Evolutionary conservation across 2,888 invertebrate genomes (phyloP).

Genomic region (Oeneis ivallda): DNA sequence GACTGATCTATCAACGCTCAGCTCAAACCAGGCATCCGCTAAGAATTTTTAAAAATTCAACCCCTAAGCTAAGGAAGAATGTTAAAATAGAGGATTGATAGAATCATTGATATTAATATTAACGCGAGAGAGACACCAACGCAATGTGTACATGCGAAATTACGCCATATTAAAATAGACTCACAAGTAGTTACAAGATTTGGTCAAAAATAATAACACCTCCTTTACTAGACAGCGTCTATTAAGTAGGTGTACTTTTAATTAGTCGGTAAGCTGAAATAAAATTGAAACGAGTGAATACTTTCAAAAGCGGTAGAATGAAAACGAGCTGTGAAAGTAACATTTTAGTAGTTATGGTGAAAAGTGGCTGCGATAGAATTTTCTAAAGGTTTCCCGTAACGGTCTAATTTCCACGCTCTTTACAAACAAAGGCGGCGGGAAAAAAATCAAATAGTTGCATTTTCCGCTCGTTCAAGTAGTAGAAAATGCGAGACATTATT

Average conservation of each 20-base stretch:
- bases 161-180: too few species aligned
- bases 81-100: too few species aligned
- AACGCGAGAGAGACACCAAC: too few species aligned
- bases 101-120: too few species aligned
- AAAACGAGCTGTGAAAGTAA: conserved; percentile 30
- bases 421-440: conserved; percentile 37
- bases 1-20: too few species aligned
- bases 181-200: too few species aligned
- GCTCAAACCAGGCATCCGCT: too few species aligned
- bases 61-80: too few species aligned
- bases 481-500: conserved; percentile 31
- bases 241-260: conserved; percentile 4
- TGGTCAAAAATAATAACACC: too few species aligned
- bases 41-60: too few species aligned
- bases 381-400: conserved; percentile 42
- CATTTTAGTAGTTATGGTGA: conserved; percentile 38
- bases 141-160: too few species aligned
- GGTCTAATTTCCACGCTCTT: conserved; percentile 44
- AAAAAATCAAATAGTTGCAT: conserved; percentile 42
- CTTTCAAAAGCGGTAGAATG: conserved; percentile 12
- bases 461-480: conserved; percentile 34
- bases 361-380: conserved; percentile 40
- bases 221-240: background rate
- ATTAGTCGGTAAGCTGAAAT: conserved; percentile 19
- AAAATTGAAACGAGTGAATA: conserved; percentile 22